These are phyloP conservation scores for Helleia helle DNA, from an alignment of 2,888 invertebrate genomes.

Conservation along the genomic window DNA sequence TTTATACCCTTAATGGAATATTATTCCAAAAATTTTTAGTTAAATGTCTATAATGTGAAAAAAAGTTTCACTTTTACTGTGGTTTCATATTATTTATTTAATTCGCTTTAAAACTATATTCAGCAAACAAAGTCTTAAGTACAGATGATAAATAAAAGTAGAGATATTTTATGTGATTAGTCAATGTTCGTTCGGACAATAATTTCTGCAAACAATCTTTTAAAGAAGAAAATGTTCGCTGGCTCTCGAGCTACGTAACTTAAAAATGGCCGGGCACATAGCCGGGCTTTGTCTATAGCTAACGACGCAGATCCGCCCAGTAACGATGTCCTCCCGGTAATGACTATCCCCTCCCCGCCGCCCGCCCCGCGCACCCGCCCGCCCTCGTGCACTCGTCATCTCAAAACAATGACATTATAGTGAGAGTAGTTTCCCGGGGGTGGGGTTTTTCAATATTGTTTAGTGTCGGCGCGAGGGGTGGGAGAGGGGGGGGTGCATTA, in stretches of 20 bases:
- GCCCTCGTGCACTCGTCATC: conserved; percentile 23
- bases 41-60: too few relatives aligned
- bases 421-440: conserved; percentile 19
- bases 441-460: conserved; percentile 17
- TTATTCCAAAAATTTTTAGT: too few relatives aligned
- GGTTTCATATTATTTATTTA: too few relatives aligned
- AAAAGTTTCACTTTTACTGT: too few relatives aligned
- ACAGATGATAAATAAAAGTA: too few relatives aligned
- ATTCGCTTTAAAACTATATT: too few relatives aligned
- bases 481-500: conserved; percentile 10
- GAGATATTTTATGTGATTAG: too few relatives aligned
- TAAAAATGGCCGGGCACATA: conserved; percentile 54
- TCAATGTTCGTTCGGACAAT: too few relatives aligned
- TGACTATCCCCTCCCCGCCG: conserved; percentile 28
- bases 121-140: too few relatives aligned
- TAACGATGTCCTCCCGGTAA: conserved; percentile 58
- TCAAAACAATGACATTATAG: conserved; percentile 45
- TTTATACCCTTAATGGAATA: too few relatives aligned
- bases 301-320: conserved; percentile 58
- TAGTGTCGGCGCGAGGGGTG: conserved; percentile 11
- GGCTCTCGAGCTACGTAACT: conserved; percentile 28
- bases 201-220: too few relatives aligned
- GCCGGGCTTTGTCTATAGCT: conserved; percentile 58
- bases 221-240: neutral
- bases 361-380: conserved; percentile 16